Evolutionary conservation across 2,797 vertebrate genomes (phyloP).

Genomic region (Anomalospiza imberbis): DNA sequence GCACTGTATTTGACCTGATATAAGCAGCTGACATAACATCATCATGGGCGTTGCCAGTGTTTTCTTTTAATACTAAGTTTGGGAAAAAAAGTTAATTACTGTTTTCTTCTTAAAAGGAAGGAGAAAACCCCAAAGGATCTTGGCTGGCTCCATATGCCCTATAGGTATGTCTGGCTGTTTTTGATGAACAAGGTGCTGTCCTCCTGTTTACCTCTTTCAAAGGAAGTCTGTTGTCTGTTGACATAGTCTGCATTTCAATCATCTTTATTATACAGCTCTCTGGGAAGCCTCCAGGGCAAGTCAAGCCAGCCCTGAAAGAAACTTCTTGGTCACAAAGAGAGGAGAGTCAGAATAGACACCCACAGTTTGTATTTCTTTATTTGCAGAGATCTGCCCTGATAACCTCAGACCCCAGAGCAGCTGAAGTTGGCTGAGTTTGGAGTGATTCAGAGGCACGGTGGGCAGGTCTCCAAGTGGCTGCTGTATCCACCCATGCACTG

Average conservation of each 20-base stretch:
- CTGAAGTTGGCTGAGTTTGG: constrained; percentile 28
- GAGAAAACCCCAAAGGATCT: constrained; percentile 18
- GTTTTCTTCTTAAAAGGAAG: constrained; percentile 23
- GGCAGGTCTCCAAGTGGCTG: background rate
- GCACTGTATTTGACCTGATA: constrained; percentile 47
- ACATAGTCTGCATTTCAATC: constrained; percentile 75
- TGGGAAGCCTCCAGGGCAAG: constrained; percentile 59
- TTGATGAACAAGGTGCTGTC: constrained; percentile 79
- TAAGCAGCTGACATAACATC: constrained; percentile 44
- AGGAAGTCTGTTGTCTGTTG: constrained; percentile 83
- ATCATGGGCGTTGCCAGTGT: background rate
- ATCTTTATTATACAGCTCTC: constrained; percentile 64
- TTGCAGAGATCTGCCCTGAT: constrained; percentile 79
- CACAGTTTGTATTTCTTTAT: constrained; percentile 66
- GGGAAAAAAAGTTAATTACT: background rate
- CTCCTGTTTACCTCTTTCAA: constrained; percentile 81
- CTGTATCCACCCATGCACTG: fast-evolving
- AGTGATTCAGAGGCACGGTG: background rate
- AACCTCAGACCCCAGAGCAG: constrained; percentile 72
- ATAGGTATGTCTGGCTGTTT: constrained; percentile 69
- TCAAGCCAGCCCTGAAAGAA: constrained; percentile 47
- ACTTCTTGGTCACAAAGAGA: constrained; percentile 61
- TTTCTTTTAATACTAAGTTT: constrained; percentile 40
- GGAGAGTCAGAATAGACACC: constrained; percentile 36
- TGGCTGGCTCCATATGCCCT: constrained; percentile 33